Conservation (phyloP, 2,113 vertebrate species). For the Amia ocellicauda region DNA sequence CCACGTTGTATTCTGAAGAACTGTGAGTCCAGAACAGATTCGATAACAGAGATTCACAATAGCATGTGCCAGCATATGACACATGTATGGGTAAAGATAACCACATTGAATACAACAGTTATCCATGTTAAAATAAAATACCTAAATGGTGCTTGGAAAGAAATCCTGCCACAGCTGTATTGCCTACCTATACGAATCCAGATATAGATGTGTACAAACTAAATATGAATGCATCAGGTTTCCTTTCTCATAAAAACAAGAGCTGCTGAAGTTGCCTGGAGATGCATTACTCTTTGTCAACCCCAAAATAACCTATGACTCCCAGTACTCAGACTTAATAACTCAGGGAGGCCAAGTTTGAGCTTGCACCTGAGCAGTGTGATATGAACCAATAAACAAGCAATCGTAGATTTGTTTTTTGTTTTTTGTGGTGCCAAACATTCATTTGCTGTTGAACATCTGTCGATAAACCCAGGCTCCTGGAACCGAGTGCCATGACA, state of each 20-base stretch:
- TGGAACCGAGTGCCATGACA: no score
- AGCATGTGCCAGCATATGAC: no score
- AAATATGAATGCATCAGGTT: neutral
- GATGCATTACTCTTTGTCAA: neutral
- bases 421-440: neutral
- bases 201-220: neutral
- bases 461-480: neutral
- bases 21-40: no score
- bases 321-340: neutral
- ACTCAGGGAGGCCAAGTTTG: neutral
- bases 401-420: neutral
- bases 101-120: no score
- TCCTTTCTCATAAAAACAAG: neutral
- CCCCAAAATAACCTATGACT: constrained; percentile 5
- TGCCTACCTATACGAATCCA: neutral
- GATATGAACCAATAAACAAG: neutral
- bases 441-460: neutral
- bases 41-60: no score
- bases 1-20: no score
- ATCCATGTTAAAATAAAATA: no score
- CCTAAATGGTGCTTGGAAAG: no score
- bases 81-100: no score
- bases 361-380: neutral
- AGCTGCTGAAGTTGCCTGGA: neutral
- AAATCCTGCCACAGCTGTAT: no score